Evolutionary conservation across 1,140 invertebrate genomes (phyloP), one percentile per base, ranked within the genome.

Genomic region (Scylla paramamosain): DNA sequence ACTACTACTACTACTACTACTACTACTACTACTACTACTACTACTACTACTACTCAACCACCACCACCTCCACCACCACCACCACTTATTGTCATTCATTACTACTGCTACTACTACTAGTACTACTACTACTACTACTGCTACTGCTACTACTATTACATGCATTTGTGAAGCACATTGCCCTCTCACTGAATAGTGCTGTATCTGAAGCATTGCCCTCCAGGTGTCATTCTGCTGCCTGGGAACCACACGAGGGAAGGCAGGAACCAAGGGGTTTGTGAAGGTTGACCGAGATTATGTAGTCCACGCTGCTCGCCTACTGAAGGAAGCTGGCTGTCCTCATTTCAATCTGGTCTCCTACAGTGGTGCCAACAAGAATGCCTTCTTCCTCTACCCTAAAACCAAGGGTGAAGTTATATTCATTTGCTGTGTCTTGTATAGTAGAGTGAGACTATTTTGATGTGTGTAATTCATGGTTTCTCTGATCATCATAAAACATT

Each of bases 251-350:
- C 96, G 97, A 86, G 97, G 96, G 16, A 97, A 97, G 96, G 94
- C 97, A 89, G 97, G 97, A 91, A 96, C 96, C 25, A 97, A 97
- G 92, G 97, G 97, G 6, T 97, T 97, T 96, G 96, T 97, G 46
- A 97, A 96, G 95, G 97, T 98, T 0, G 97, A 98, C 96, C 97
- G 97, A 96, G 97, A 97, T 95, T 98, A 97, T 96, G 97, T 97
- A 3, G 91, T 97, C 29, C 96, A 97, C 46, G 94, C 97, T 29
- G 97, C 97, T 31, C 97, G 97, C 91, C 59, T 97, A 20, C 97
- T 97, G 0, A 97, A 97, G 95, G 96, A 96, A 82, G 96, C 96
- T 82, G 97, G 97, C 8, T 97, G 97, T 95, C 96, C 97, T 93
- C 97, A 97, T 94, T 97, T 97, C 95, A 96, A 97, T 95, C 96